Base-by-base conservation (phyloP, 2,888 invertebrate genomes). In the Morpho achilles region DNA sequence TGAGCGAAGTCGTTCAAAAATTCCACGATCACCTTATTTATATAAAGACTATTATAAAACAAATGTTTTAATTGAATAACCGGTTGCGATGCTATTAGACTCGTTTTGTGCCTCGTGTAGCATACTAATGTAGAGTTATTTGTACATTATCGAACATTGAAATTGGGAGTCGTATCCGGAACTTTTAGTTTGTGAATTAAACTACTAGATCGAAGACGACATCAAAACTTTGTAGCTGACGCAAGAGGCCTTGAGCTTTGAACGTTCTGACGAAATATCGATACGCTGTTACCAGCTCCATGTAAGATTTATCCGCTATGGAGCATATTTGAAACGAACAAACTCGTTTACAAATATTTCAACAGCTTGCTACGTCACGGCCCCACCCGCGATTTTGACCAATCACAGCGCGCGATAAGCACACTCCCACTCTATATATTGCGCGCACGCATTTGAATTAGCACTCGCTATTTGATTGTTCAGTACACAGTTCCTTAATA, bases 371-470 rank as follows among this genome's bases (percentile, higher is more conserved):
- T 43, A 46, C 59, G 55, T 63, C 55, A 60, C 63, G 52, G 84
- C 83, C 91, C 81, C 88, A 84, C 91, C 91, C 87, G 80, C 85
- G 74, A 10, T 62, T 58, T 77, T 71, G 64, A 45, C 91, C 88
- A 91, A 91, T 91, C 80, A 75, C 63, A 68, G 71, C 45, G 64
- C 76, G 70, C 70, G 74, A 67, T 71, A 71, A 67, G 68, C 73
- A 68, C 85, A 78, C 79, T 80, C 82, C 84, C 76, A 73, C 74
- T 50, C 53, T 87, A 87, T 85, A 86, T 70, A 78, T 62, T 70
- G 77, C 80, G 76, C 78, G 67, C 69, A 75, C 78, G 78, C 77
- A 69, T 48, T 54, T 59, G 65, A 71, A 69, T 61, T 64, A 60
- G 69, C 77, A 81, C 75, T 80, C 68, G 62, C 65, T 63, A 67